Evolutionary conservation across 2,888 invertebrate species (phyloP).

Genomic region (Ormyrus rosae): DNA sequence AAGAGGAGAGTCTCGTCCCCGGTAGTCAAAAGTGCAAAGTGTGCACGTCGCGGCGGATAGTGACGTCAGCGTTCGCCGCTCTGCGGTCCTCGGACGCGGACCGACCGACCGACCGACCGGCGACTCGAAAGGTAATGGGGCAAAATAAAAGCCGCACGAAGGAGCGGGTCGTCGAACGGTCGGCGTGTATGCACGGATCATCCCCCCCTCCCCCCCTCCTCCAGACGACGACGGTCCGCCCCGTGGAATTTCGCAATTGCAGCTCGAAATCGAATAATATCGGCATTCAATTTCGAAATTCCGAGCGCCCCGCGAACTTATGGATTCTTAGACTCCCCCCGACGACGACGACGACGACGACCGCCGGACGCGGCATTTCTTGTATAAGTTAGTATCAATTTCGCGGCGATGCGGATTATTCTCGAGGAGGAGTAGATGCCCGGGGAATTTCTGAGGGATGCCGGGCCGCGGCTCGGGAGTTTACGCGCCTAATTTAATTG

Average conservation of each 20-base stretch:
- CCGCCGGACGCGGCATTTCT: constrained; percentile 22
- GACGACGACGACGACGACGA: no score
- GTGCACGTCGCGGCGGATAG: constrained; percentile 65
- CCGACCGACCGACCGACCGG: no score
- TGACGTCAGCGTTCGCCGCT: constrained; percentile 62
- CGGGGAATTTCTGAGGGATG: not conserved
- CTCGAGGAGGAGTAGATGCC: not conserved
- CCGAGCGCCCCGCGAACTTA: constrained; percentile 49
- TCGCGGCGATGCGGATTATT: not conserved
- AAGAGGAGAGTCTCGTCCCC: constrained; percentile 54
- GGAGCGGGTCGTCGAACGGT: constrained; percentile 28
- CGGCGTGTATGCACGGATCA: constrained; percentile 1
- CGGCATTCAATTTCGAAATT: constrained; percentile 56
- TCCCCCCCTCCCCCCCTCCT: not conserved
- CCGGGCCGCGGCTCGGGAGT: not conserved
- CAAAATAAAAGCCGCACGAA: constrained; percentile 62
- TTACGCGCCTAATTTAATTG: constrained; percentile 15
- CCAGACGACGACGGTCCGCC: no score
- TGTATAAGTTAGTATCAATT: constrained; percentile 55
- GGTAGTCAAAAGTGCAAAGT: constrained; percentile 71
- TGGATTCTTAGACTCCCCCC: constrained; percentile 23
- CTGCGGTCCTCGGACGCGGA: constrained; percentile 8
- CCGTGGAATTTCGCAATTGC: constrained; percentile 54
- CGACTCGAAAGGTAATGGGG: constrained; percentile 60
- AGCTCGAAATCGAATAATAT: constrained; percentile 54